phyloP scores from a whole-genome alignment of 1,140 invertebrate species.

The Diploscapter pachys region DNA sequence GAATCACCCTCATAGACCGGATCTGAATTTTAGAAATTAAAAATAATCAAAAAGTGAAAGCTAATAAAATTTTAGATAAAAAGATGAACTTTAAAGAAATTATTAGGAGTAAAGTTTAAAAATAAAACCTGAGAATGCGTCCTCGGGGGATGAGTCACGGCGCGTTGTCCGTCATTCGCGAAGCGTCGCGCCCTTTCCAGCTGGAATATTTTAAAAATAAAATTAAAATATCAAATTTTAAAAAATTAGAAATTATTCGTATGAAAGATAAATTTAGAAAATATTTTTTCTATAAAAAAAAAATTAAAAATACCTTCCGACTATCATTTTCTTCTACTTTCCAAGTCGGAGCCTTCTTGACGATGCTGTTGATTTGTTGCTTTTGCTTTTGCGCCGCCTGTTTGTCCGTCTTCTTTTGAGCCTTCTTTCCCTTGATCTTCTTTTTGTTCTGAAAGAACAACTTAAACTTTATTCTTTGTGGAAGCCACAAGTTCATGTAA shows the following conservation, averaged over 20 bases:
- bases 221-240: not conserved
- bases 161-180: conserved; percentile 24
- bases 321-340: not conserved
- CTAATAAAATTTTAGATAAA: too few species aligned
- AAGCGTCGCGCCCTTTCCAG: conserved; percentile 33
- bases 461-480: too few species aligned
- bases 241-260: not conserved
- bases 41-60: too few species aligned
- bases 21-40: too few species aligned
- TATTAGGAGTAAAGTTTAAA: too few species aligned
- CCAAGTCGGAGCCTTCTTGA: not conserved
- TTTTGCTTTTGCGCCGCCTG: conserved; percentile 24
- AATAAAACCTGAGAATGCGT: too few species aligned
- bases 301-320: not conserved
- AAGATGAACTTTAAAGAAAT: too few species aligned
- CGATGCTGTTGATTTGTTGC: conserved; percentile 23
- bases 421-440: conserved; percentile 37
- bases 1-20: conserved; percentile 11
- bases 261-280: not conserved
- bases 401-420: conserved; percentile 23
- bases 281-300: too few species aligned
- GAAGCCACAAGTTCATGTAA: too few species aligned
- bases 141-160: conserved; percentile 13
- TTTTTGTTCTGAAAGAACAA: conserved; percentile 2
- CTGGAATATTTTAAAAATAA: conserved; percentile 25